Conservation (phyloP, 2,888 invertebrate genomes). For the Chymomyza amoena region DNA sequence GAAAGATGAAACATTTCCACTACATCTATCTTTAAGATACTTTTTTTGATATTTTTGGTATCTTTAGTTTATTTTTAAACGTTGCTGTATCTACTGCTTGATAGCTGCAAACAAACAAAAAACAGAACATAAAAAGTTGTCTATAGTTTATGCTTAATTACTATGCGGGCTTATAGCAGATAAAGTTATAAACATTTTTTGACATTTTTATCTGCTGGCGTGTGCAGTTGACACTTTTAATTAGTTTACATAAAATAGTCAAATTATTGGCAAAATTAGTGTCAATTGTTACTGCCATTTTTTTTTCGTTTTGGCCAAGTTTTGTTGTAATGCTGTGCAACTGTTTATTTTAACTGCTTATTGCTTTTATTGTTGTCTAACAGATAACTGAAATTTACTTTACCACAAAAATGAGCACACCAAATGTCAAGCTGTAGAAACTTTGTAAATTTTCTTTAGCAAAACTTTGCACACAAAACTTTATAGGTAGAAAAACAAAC, state of each 20-base stretch:
- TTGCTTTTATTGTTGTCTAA: conserved; percentile 14
- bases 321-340: conserved; percentile 8
- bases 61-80: conserved; percentile 58
- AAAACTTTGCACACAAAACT: not conserved
- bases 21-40: conserved; percentile 43
- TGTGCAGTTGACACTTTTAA: conserved; percentile 58
- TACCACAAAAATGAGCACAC: not conserved
- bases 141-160: not conserved
- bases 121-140: not conserved
- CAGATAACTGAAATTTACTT: conserved; percentile 5
- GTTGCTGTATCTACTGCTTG: not conserved
- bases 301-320: not conserved
- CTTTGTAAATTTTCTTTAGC: not conserved
- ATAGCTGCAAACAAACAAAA: not conserved
- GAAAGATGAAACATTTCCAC: conserved; percentile 41
- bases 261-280: conserved; percentile 68
- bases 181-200: not conserved
- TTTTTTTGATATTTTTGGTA: conserved; percentile 56
- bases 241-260: conserved; percentile 55
- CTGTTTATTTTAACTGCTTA: not conserved
- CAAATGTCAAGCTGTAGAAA: not conserved
- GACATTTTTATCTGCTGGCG: conserved; percentile 24
- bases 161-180: not conserved
- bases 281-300: conserved; percentile 43
- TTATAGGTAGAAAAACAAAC: not conserved